Percentiles rank a stretch among this genome's conserved stretches.
Conservation (phyloP, 2,888 invertebrate species). For the Axea sp. region DNA sequence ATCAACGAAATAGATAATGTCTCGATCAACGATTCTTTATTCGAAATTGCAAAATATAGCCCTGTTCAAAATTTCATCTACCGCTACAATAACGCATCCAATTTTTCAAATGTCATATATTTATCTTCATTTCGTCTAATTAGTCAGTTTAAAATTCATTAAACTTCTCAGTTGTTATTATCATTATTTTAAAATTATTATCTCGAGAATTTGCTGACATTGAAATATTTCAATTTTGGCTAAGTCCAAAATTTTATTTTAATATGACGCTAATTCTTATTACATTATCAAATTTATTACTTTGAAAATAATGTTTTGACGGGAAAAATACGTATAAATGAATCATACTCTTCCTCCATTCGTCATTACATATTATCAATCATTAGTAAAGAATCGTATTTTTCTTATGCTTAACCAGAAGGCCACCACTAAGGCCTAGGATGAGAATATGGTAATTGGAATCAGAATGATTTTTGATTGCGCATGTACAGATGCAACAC, state of each 20-base stretch:
- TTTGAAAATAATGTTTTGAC: no score
- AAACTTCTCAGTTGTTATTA: neutral
- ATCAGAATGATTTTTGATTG: constrained; percentile 64
- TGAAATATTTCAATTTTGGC: constrained; percentile 19
- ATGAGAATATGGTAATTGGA: constrained; percentile 93
- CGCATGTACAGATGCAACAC: constrained; percentile 65
- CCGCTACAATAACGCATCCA: constrained; percentile 14
- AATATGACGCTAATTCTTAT: no score
- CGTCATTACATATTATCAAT: constrained; percentile 69
- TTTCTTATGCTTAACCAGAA: constrained; percentile 84
- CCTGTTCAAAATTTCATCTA: constrained; percentile 20
- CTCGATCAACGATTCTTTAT: constrained; percentile 35
- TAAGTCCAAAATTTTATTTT: no score
- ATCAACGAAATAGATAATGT: constrained; percentile 20
- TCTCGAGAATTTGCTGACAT: constrained; percentile 21
- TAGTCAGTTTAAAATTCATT: constrained; percentile 11
- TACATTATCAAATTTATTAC: no score
- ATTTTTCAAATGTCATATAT: neutral
- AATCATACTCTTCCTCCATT: constrained; percentile 55
- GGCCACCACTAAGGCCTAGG: constrained; percentile 94
- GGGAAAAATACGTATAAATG: no score
- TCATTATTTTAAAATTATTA: neutral
- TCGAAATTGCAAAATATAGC: constrained; percentile 23
- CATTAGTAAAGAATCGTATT: constrained; percentile 76
- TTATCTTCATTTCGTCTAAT: constrained; percentile 36